Base-by-base conservation (phyloP, 2,797 vertebrate species). In the Danionella dracula region DNA sequence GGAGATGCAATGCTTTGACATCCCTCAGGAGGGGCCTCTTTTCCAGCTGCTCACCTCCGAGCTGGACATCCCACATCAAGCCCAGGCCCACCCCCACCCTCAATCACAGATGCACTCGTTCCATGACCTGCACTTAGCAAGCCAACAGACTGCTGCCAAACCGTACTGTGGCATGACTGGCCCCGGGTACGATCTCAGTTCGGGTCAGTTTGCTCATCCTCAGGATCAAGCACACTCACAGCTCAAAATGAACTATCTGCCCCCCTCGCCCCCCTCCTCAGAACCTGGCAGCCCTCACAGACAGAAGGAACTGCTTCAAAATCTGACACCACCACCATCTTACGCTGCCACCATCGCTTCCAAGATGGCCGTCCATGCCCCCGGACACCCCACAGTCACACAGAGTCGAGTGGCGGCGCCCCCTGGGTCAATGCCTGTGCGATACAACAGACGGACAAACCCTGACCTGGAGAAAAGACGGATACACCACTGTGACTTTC, bases 401-500 rank as follows among this genome's bases (percentile, higher is more conserved):
- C 44, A 46, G 13, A 23, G 68, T 17, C 65, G 48, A 10, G 41
- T 54, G 4, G 46, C 61, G 8, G 4, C 11, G 2, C 37, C 79
- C 19, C 74, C 87, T 0, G 87, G 84, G 19, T 81, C 82, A 13
- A 85, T 91, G 81, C 83, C 92, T 6, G 88, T 89, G 75, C 91
- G 94, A 78, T 99, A 97, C 87, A 99, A 97, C 79, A 90, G 97
- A 68, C 93, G 95, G 83, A 99, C 93, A 84, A 99, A 99, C 81
- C 97, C 97, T 0, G 97, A 99, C 76, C 73, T 99, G 81, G 97
- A 99, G 86, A 99, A 99, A 68, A 88, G 97, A 45, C 90, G 97
- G 46, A 97, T 99, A 82, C 97, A 99, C 82, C 96, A 96, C 91
- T 99, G 97, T 86, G 94, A 98, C 82, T 99, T 96, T 58, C 93